Conservation (phyloP, 1,140 invertebrate genomes). For the Metaphire vulgaris region DNA sequence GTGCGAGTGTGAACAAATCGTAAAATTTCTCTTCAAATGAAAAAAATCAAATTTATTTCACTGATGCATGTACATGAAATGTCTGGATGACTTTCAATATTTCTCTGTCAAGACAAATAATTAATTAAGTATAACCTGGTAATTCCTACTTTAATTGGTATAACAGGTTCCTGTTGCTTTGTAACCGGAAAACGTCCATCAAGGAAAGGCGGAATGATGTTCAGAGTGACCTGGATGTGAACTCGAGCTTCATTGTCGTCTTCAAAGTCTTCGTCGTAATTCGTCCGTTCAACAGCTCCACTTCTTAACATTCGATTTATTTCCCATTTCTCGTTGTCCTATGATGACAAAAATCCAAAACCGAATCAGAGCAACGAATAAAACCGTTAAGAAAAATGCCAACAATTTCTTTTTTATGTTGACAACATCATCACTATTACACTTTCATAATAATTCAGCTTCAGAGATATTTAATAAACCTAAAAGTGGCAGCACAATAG, state of each 20-base stretch:
- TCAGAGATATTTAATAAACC: too few species aligned
- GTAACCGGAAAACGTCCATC: constrained; percentile 98
- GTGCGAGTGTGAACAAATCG: too few species aligned
- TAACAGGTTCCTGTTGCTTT: constrained; percentile 93
- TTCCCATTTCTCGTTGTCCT: constrained; percentile 97
- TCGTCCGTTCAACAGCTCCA: constrained; percentile 82
- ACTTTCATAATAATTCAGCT: too few species aligned
- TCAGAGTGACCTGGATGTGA: constrained; percentile 85
- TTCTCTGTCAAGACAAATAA: not conserved
- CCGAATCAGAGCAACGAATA: too few species aligned
- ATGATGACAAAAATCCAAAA: constrained; percentile 15
- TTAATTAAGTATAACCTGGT: too few species aligned
- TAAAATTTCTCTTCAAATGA: too few species aligned
- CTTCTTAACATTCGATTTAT: constrained; percentile 94
- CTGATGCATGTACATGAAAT: not conserved
- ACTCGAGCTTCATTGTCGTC: constrained; percentile 84
- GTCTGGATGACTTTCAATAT: not conserved
- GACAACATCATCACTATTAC: not conserved
- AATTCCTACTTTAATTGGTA: constrained; percentile 66
- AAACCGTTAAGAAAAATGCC: not conserved
- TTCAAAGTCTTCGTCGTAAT: constrained; percentile 87
- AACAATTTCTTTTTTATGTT: not conserved
- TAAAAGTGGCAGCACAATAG: too few species aligned
- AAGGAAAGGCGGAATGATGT: constrained; percentile 96
- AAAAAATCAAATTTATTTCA: constrained; percentile 1